phyloP scores from a whole-genome alignment of 1,140 invertebrate genomes.

The Spodoptera litura region DNA sequence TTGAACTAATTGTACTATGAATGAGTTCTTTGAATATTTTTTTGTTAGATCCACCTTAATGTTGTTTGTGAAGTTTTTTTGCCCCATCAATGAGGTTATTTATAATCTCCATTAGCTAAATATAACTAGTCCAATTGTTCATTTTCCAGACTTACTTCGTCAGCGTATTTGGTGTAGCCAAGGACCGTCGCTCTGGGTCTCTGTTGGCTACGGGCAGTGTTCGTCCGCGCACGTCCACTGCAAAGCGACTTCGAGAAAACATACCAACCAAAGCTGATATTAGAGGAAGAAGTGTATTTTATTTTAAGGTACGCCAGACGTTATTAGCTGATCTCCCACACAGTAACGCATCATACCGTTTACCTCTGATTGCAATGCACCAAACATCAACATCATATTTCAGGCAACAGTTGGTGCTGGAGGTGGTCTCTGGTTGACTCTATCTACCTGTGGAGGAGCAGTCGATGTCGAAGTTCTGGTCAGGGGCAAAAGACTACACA shows the following conservation, averaged over 20 bases:
- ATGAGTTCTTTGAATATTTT: no score
- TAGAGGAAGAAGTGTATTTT: conserved; percentile 71
- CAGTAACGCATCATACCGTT: no score
- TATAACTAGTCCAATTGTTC: conserved; percentile 13
- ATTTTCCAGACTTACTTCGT: conserved; percentile 71
- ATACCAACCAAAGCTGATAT: conserved; percentile 66
- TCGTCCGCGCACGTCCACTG: conserved; percentile 66
- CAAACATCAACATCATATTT: conserved; percentile 1
- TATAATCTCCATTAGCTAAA: no score
- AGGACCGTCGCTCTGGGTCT: conserved; percentile 69
- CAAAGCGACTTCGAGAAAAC: conserved; percentile 72
- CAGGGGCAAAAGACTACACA: conserved; percentile 69
- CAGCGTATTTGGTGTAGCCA: conserved; percentile 69
- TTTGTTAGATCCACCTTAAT: no score
- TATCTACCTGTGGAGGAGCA: conserved; percentile 73
- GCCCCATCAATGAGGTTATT: no score
- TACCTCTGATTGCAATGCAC: not conserved
- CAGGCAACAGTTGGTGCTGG: conserved; percentile 64
- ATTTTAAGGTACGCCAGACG: conserved; percentile 69
- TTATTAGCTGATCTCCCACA: no score
- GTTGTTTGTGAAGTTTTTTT: no score
- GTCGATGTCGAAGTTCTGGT: conserved; percentile 77
- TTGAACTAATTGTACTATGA: no score
- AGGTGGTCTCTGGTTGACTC: conserved; percentile 71
- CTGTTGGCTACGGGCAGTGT: conserved; percentile 71